Percentiles rank a stretch among this genome's conserved stretches.
phyloP scores from a whole-genome alignment of 2,797 vertebrate genomes.

The Cyclopterus lumpus region DNA sequence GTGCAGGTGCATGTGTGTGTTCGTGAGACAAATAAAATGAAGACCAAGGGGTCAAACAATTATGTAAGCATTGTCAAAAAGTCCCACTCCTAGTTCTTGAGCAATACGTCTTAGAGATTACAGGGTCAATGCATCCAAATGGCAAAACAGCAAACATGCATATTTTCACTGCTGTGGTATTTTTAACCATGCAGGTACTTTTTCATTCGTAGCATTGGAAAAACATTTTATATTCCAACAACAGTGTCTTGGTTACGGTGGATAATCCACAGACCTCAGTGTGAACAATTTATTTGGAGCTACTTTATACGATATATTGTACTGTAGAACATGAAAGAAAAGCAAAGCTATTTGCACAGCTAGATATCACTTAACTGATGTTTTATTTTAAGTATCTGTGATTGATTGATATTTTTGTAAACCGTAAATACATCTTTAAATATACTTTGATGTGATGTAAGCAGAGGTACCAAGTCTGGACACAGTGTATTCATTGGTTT shows the following conservation, averaged over 20 bases:
- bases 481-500: background rate
- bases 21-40: slow-evolving; percentile 15
- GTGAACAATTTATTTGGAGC: background rate
- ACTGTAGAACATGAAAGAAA: background rate
- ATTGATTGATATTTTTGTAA: background rate
- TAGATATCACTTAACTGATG: background rate
- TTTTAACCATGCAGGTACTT: background rate
- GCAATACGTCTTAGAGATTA: background rate
- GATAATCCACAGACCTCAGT: background rate
- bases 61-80: slow-evolving; percentile 26
- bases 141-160: background rate
- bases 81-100: background rate
- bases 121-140: background rate
- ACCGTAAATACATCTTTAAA: background rate
- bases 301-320: background rate
- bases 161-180: background rate
- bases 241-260: background rate
- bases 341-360: background rate
- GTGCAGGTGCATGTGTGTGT: slow-evolving; percentile 7
- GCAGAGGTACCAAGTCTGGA: background rate
- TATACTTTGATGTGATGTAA: background rate
- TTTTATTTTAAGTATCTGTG: background rate
- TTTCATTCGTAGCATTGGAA: background rate
- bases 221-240: slow-evolving; percentile 3
- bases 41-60: slow-evolving; percentile 22